phyloP scores from a whole-genome alignment of 2,888 invertebrate species.

The Melanostoma scalare region DNA sequence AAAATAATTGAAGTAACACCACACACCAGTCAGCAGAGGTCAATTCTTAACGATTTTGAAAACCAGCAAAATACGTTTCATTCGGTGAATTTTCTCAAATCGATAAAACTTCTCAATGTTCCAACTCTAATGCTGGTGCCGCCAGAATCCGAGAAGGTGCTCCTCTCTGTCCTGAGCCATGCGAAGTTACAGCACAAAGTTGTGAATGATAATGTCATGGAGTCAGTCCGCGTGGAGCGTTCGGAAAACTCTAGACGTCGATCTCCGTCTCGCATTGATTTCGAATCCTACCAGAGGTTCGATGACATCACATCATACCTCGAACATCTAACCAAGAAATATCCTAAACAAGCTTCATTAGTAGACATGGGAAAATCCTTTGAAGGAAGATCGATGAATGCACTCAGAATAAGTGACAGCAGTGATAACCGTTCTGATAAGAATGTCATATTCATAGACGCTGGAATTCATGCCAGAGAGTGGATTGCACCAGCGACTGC shows the following conservation, averaged over 20 bases:
- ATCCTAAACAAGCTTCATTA: constrained; percentile 83
- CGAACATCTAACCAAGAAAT: constrained; percentile 80
- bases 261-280: constrained; percentile 34
- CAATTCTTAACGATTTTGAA: constrained; percentile 7
- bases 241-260: constrained; percentile 38
- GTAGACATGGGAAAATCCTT: constrained; percentile 84
- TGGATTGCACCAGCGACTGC: constrained; percentile 86
- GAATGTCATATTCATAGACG: constrained; percentile 83
- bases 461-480: constrained; percentile 86
- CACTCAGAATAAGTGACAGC: constrained; percentile 84
- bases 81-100: constrained; percentile 39
- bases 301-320: constrained; percentile 83
- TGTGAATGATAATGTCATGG: constrained; percentile 28
- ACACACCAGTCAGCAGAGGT: constrained; percentile 22
- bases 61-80: constrained; percentile 20
- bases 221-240: constrained; percentile 30
- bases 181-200: constrained; percentile 23
- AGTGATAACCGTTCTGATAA: constrained; percentile 79
- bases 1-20: constrained; percentile 56
- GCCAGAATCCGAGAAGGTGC: constrained; percentile 32
- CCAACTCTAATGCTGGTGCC: constrained; percentile 44
- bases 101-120: constrained; percentile 29
- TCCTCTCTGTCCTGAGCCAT: constrained; percentile 13
- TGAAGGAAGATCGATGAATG: constrained; percentile 84
- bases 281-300: constrained; percentile 74